Percentiles rank a stretch among this genome's conserved stretches.
phyloP scores from a whole-genome alignment of 2,888 invertebrate species.

The Azorinus chamasolen region DNA sequence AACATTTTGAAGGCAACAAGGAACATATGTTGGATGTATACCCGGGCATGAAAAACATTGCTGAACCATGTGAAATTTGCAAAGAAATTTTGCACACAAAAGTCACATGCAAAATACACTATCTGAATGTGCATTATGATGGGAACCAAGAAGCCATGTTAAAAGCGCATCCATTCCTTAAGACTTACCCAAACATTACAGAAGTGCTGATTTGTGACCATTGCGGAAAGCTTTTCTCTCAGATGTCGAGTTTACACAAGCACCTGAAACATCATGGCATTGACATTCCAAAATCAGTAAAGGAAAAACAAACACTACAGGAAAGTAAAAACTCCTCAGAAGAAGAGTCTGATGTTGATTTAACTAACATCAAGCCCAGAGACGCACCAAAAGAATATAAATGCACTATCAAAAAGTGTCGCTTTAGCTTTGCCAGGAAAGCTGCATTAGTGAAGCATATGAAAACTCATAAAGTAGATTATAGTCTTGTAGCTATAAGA shows the following conservation, averaged over 20 bases:
- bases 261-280: conserved; percentile 7
- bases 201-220: conserved; percentile 36
- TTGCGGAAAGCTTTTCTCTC: conserved; percentile 31
- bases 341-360: no score
- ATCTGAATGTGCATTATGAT: conserved; percentile 15
- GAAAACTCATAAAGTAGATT: no score
- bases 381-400: no score
- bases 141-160: conserved; percentile 3
- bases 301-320: no score
- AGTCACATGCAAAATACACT: conserved; percentile 22
- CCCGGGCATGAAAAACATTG: not conserved
- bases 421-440: no score
- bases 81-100: conserved; percentile 20
- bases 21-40: conserved; percentile 4
- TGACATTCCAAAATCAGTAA: no score
- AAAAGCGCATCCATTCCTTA: conserved; percentile 3
- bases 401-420: no score
- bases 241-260: conserved; percentile 11
- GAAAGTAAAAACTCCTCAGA: no score
- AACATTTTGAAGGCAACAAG: conserved; percentile 14
- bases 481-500: no score
- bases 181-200: conserved; percentile 12
- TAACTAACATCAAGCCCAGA: no score
- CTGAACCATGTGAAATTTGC: conserved; percentile 32
- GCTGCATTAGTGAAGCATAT: no score